These are phyloP conservation scores for Emydocephalus ijimae DNA, from an alignment of 2,113 vertebrate species.

Conservation along the genomic window DNA sequence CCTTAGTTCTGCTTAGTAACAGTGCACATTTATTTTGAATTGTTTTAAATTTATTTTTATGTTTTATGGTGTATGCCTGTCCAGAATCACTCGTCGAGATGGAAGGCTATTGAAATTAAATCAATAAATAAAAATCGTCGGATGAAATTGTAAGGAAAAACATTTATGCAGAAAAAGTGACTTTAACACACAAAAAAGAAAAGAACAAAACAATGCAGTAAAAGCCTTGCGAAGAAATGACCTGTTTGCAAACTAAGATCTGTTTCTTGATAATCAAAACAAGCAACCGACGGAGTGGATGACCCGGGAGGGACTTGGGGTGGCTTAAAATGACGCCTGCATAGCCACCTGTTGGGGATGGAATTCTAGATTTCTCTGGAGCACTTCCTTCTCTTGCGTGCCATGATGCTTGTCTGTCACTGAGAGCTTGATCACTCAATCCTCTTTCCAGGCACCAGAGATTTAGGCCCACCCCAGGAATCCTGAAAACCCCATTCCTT, in stretches of 20 bases:
- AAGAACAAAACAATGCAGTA: background rate
- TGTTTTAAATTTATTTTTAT: background rate
- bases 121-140: background rate
- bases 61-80: background rate
- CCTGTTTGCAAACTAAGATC: background rate
- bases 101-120: background rate
- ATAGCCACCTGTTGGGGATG: background rate
- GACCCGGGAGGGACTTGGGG: background rate
- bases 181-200: background rate
- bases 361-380: background rate
- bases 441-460: background rate
- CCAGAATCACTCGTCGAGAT: background rate
- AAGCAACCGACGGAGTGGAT: background rate
- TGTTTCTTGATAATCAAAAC: background rate
- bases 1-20: too few species aligned
- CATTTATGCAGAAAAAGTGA: background rate
- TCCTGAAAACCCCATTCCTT: background rate
- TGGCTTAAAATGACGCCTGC: background rate
- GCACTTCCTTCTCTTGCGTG: background rate
- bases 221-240: background rate
- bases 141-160: background rate
- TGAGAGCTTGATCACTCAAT: background rate
- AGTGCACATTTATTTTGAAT: background rate
- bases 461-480: constrained; percentile 20
- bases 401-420: background rate